Conservation (phyloP, 2,888 invertebrate species). For the Drosophila flavopinicola region DNA sequence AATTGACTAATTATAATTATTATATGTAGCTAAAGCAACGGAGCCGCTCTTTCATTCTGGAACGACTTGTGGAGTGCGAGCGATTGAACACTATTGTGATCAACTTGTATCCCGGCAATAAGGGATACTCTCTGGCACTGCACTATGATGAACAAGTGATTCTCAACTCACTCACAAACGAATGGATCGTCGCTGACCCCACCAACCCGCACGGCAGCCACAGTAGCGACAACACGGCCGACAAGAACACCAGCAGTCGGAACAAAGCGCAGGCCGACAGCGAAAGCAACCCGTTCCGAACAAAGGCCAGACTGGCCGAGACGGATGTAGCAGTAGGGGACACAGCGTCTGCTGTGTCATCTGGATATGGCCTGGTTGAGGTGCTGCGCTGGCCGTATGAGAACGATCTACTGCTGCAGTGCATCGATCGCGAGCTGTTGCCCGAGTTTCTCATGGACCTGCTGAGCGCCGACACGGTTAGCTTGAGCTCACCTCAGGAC, state of each 20-base stretch:
- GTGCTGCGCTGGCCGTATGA: constrained; percentile 94
- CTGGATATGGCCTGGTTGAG: constrained; percentile 87
- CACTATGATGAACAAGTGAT: constrained; percentile 84
- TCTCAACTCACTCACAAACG: constrained; percentile 63
- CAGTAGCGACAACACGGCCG: constrained; percentile 18
- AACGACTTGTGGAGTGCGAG: constrained; percentile 93
- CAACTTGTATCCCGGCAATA: constrained; percentile 95
- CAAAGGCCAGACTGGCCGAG: constrained; percentile 36
- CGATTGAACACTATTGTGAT: constrained; percentile 94
- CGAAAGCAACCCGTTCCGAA: constrained; percentile 25
- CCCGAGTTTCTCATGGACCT: constrained; percentile 94
- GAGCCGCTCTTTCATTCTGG: constrained; percentile 89
- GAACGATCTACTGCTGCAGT: constrained; percentile 93
- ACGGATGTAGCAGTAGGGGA: constrained; percentile 25
- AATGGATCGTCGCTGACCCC: constrained; percentile 66
- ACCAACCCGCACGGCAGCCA: constrained; percentile 16
- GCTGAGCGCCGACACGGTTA: constrained; percentile 89
- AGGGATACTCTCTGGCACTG: constrained; percentile 90
- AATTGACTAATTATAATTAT: not conserved
- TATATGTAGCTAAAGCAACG: constrained; percentile 82
- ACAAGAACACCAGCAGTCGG: constrained; percentile 46
- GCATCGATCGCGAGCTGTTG: constrained; percentile 95
- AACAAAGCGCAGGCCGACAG: constrained; percentile 39
- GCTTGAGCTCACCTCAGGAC: constrained; percentile 69
- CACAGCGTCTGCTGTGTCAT: constrained; percentile 20